Evolutionary conservation across 2,797 vertebrate genomes (phyloP).

Genomic region (Coracias cyanogaster): DNA sequence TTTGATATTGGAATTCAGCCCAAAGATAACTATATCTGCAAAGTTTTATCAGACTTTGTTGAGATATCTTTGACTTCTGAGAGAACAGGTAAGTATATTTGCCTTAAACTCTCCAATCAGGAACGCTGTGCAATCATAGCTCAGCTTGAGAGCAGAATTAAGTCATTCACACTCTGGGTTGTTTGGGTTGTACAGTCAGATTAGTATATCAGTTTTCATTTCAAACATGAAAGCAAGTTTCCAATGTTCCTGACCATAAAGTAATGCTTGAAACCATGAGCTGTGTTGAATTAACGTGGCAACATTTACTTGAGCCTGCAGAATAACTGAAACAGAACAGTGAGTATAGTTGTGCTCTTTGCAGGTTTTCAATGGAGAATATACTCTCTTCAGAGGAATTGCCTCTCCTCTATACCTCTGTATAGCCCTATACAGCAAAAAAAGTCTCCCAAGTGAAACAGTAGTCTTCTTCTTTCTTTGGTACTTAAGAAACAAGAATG

Average conservation of each 20-base stretch:
- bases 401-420: accelerated
- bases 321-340: neutral
- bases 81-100: slow-evolving; percentile 8
- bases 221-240: slow-evolving; percentile 24
- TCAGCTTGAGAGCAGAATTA: neutral
- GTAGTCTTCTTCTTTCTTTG: neutral
- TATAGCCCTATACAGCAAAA: neutral
- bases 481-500: neutral
- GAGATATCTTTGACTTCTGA: slow-evolving; percentile 19
- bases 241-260: neutral
- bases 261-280: neutral
- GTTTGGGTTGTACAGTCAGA: neutral
- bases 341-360: neutral
- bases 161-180: neutral
- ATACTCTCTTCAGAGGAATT: neutral
- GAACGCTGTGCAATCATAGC: neutral
- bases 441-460: neutral
- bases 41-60: slow-evolving; percentile 23
- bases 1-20: neutral
- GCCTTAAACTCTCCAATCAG: neutral
- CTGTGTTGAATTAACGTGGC: neutral
- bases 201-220: neutral
- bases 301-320: neutral
- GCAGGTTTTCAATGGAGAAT: neutral
- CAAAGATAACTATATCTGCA: slow-evolving; percentile 26